These are phyloP conservation scores for Geodia barretti DNA, from an alignment of 37 sponge, comb jelly and placozoan genomes.

Conservation along the genomic window DNA sequence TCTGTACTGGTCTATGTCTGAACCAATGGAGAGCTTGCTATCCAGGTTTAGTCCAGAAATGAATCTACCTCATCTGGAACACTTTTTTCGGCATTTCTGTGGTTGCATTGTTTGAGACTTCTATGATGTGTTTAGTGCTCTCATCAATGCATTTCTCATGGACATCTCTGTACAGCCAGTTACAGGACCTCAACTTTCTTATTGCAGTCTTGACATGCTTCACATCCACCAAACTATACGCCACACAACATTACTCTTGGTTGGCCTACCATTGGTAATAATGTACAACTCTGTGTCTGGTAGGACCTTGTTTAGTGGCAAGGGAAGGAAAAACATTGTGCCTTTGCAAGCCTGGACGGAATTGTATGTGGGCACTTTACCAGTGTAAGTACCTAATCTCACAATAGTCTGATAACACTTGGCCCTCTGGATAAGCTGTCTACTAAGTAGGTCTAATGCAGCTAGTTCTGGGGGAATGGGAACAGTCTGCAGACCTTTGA, in stretches of 20 bases:
- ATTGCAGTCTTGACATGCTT: conserved; percentile 27
- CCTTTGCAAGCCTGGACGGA: conserved; percentile 49
- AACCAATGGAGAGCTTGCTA: conserved; percentile 1
- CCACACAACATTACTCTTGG: conserved; percentile 49
- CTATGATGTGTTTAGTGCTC: conserved; percentile 42
- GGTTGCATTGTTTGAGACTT: conserved; percentile 22
- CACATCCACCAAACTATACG: conserved; percentile 32
- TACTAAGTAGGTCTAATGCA: conserved; percentile 34
- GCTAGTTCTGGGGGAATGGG: conserved; percentile 50
- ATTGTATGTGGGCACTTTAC: conserved; percentile 50
- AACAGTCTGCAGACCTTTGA: conserved; percentile 50
- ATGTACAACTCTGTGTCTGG: conserved; percentile 39
- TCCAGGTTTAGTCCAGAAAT: conserved; percentile 37
- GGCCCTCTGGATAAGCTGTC: conserved; percentile 55
- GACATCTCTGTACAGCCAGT: conserved; percentile 61
- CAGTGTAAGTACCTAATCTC: conserved; percentile 56
- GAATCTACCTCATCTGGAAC: conserved; percentile 13
- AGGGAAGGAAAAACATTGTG: conserved; percentile 51
- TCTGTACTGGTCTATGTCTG: conserved; percentile 66
- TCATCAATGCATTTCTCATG: conserved; percentile 36
- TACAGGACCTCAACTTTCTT: conserved; percentile 18
- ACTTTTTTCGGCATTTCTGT: conserved; percentile 46
- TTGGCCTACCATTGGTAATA: conserved; percentile 36
- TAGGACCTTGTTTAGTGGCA: conserved; percentile 38
- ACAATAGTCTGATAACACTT: conserved; percentile 61